These are phyloP conservation scores for Steromphala cineraria DNA, from an alignment of 2,888 invertebrate species.

Conservation along the genomic window DNA sequence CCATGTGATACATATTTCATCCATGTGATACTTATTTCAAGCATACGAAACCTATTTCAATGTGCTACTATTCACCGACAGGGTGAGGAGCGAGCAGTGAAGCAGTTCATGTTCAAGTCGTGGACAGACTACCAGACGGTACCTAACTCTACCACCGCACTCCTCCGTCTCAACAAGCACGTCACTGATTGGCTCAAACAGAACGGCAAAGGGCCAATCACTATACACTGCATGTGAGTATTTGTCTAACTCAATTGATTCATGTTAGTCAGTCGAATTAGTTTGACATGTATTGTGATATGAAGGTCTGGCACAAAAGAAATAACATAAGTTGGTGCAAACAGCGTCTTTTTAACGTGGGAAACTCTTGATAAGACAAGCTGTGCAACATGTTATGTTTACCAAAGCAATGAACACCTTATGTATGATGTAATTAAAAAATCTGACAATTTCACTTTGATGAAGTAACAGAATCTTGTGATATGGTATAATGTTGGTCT, in stretches of 20 bases:
- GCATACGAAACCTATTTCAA: too few species aligned
- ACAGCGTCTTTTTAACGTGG: too few species aligned
- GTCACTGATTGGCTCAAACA: conserved; percentile 72
- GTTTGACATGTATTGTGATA: not conserved
- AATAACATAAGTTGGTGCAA: too few species aligned
- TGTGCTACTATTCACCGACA: conserved; percentile 29
- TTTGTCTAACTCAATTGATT: conserved; percentile 7
- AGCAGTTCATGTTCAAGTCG: conserved; percentile 69
- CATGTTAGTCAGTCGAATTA: not conserved
- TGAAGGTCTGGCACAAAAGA: not conserved
- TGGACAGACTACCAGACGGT: conserved; percentile 67
- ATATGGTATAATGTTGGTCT: not conserved
- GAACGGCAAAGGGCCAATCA: conserved; percentile 81
- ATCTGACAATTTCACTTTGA: not conserved
- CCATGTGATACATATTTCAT: too few species aligned
- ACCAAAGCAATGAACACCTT: too few species aligned
- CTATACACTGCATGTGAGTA: conserved; percentile 88
- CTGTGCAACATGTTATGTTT: too few species aligned
- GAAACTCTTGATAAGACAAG: too few species aligned
- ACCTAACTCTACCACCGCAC: conserved; percentile 60
- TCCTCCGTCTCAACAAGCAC: conserved; percentile 66
- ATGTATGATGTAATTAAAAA: too few species aligned
- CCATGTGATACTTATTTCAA: too few species aligned
- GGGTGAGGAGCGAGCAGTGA: conserved; percentile 69
- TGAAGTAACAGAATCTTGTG: not conserved